Percentiles rank a stretch among this genome's conserved stretches.
These are phyloP conservation scores for Lithophane leautieri DNA, from an alignment of 2,888 invertebrate species.

Conservation along the genomic window DNA sequence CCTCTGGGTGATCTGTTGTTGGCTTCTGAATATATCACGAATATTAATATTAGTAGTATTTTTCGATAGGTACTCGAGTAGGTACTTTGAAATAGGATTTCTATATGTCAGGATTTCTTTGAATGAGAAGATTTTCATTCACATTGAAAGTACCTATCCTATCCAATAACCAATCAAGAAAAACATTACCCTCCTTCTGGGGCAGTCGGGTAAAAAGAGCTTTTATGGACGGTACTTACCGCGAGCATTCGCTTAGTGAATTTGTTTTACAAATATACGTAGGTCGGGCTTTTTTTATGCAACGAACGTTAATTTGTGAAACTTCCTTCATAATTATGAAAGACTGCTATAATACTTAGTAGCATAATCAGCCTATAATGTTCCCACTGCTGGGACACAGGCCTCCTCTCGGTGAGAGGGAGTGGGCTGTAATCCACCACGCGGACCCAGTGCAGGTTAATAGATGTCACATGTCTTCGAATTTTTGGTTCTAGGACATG, in stretches of 20 bases:
- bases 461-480: too few species aligned
- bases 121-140: conserved; percentile 9
- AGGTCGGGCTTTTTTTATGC: not conserved
- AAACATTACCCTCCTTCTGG: too few species aligned
- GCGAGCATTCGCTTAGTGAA: not conserved
- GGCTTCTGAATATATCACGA: conserved; percentile 1
- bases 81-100: not conserved
- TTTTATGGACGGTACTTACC: not conserved
- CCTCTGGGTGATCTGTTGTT: conserved; percentile 18
- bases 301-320: not conserved
- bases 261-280: not conserved
- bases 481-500: too few species aligned
- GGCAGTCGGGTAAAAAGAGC: too few species aligned
- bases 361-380: too few species aligned
- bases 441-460: too few species aligned
- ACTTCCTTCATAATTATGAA: not conserved
- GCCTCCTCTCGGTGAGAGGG: too few species aligned
- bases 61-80: not conserved
- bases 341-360: too few species aligned
- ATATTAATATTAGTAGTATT: conserved; percentile 16
- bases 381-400: too few species aligned
- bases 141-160: not conserved
- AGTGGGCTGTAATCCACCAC: too few species aligned
- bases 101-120: not conserved
- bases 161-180: not conserved